Evolutionary conservation across 2,888 invertebrate species (phyloP).

Genomic region (Drosophila monieri): DNA sequence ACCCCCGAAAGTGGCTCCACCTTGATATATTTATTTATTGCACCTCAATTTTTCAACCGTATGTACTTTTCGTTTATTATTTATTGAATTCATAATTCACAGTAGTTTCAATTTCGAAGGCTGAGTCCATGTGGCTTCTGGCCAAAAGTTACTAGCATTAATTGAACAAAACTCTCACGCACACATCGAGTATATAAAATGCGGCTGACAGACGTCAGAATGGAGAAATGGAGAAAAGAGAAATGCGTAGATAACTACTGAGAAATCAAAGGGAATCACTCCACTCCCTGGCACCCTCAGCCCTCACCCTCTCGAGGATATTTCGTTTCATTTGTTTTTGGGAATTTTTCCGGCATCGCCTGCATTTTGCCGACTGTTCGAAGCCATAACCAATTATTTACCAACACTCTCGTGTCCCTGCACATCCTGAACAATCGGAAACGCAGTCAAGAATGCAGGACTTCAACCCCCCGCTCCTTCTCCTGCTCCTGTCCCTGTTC

Average conservation of each 20-base stretch:
- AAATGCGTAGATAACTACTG: constrained; percentile 74
- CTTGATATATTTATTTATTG: constrained; percentile 29
- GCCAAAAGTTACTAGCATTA: constrained; percentile 63
- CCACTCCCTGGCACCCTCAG: constrained; percentile 15
- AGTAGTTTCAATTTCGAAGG: constrained; percentile 28
- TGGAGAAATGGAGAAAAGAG: constrained; percentile 26
- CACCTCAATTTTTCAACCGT: constrained; percentile 15
- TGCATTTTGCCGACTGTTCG: constrained; percentile 27
- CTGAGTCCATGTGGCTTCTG: constrained; percentile 67
- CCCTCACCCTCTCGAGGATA: not conserved
- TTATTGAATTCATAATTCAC: constrained; percentile 57
- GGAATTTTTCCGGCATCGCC: constrained; percentile 32
- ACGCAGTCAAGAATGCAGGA: constrained; percentile 62
- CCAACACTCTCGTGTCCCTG: constrained; percentile 64
- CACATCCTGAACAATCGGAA: constrained; percentile 68
- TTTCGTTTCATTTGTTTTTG: constrained; percentile 54
- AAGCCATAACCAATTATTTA: constrained; percentile 73
- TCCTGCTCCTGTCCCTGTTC: not conserved
- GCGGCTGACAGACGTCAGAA: constrained; percentile 71
- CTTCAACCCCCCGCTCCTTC: constrained; percentile 23
- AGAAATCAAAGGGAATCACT: constrained; percentile 51
- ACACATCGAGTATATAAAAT: constrained; percentile 52
- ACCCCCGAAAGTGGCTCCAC: not conserved
- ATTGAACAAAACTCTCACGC: constrained; percentile 63
- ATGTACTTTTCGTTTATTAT: constrained; percentile 16